Percentiles rank a stretch among this genome's conserved stretches.
phyloP scores from a whole-genome alignment of 2,113 vertebrate genomes.

The Zapornia atra region DNA sequence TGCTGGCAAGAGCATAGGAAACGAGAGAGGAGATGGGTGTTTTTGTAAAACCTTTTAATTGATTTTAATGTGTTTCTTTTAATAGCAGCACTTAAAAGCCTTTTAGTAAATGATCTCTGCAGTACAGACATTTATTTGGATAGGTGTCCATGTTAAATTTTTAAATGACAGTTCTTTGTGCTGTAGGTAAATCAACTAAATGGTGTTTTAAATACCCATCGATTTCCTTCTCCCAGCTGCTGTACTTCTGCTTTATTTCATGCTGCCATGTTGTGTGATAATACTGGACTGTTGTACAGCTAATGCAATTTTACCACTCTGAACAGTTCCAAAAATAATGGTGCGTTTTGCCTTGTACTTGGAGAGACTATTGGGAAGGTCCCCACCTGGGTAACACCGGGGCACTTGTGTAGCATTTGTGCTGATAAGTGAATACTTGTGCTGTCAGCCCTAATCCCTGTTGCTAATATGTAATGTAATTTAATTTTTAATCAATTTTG shows the following conservation, averaged over 20 bases:
- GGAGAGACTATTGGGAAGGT: neutral
- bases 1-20: neutral
- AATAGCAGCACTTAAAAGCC: slow-evolving; percentile 30
- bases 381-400: neutral
- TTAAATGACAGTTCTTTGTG: slow-evolving; percentile 17
- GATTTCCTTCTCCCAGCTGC: neutral
- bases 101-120: slow-evolving; percentile 44
- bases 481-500: neutral
- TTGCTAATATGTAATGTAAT: neutral
- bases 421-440: neutral
- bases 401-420: neutral
- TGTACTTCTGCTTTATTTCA: slow-evolving; percentile 2
- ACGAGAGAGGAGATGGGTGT: neutral
- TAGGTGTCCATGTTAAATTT: slow-evolving; percentile 1
- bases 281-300: neutral
- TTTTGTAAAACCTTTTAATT: slow-evolving; percentile 49
- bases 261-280: neutral
- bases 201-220: slow-evolving; percentile 30
- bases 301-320: neutral
- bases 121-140: slow-evolving; percentile 1
- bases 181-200: slow-evolving; percentile 47
- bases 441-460: neutral
- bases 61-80: slow-evolving; percentile 52
- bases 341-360: neutral
- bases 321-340: neutral